phyloP scores from a whole-genome alignment of 2,888 invertebrate species.

The Gandaritis pyraliata region DNA sequence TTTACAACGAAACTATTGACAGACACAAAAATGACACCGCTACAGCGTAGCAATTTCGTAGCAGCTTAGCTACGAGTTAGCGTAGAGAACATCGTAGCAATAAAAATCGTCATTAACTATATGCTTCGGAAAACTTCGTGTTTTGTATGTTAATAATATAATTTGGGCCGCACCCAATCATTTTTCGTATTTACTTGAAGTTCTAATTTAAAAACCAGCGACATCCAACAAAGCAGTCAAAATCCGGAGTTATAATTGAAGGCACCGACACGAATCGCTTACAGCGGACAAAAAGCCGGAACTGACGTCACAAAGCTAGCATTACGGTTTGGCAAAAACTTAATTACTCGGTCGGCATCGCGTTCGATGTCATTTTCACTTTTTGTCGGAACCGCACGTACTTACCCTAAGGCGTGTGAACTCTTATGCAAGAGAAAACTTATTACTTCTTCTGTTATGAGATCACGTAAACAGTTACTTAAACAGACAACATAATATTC shows the following conservation, averaged over 20 bases:
- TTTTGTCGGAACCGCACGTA: conserved; percentile 41
- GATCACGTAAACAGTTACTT: not conserved
- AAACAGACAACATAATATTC: too few relatives aligned
- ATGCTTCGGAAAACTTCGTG: too few relatives aligned
- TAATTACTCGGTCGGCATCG: conserved; percentile 57
- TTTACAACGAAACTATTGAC: too few relatives aligned
- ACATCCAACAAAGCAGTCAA: conserved; percentile 8
- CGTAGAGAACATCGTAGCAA: too few relatives aligned
- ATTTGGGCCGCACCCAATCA: too few relatives aligned
- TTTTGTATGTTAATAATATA: too few relatives aligned
- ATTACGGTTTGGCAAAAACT: conserved; percentile 55
- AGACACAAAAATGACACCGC: too few relatives aligned
- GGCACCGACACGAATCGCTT: conserved; percentile 27
- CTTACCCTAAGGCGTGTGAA: conserved; percentile 2
- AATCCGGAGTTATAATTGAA: conserved; percentile 31
- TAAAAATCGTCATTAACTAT: too few relatives aligned
- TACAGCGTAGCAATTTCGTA: too few relatives aligned
- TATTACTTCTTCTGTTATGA: not conserved
- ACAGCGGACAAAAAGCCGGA: conserved; percentile 37
- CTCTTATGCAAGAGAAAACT: not conserved
- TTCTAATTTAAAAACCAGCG: not conserved
- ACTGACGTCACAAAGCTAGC: conserved; percentile 42
- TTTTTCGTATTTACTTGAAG: not conserved
- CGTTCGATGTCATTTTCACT: conserved; percentile 58
- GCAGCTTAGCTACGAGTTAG: too few relatives aligned